Base-by-base conservation (phyloP, 2,113 vertebrate species). In the Poicephalus meyeri region DNA sequence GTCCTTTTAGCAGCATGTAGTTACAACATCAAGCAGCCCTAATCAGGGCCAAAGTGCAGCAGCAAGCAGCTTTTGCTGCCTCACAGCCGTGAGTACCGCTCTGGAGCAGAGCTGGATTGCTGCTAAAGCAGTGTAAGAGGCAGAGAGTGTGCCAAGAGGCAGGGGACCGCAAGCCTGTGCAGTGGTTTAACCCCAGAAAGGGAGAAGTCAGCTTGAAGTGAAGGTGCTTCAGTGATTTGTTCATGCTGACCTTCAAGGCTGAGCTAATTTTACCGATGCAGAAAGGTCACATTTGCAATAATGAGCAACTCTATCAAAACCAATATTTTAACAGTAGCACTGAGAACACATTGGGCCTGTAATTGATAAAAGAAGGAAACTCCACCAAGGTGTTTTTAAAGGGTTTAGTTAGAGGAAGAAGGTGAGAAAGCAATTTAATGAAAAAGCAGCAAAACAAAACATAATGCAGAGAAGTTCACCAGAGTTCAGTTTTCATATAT, bases 311-410 rank as follows among this genome's bases (percentile, higher is more conserved):
- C 78, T 56, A 88, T 68, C 68, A 53, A 80, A 89, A 95, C 1
- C 68, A 42, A 49, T 90, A 83, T 80, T 97, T 94, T 92, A 93
- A 91, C 89, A 94, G 94, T 7, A 52, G 64, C 19, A 68, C 68
- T 80, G n/a, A 82, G 74, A 81, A 81, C 70, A 83, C 61, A 88
- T 79, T 0, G 0, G 25, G 77, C 41, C 70, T 77, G 65, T 26
- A 60, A 88, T 60, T 95, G 80, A 86, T 65, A 70, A 92, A 95
- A 84, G 37, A 94, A 82, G 85, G 88, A 94, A 93, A 94, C 79
- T 63, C 91, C 84, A 95, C 81, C 73, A 96, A 89, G 50, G 70
- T 80, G 68, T 90, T 93, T 91, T 83, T 86, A 87, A 70, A 91
- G 80, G 79, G 64, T 63, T 86, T 68, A 55, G 73, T 80, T 72